Evolutionary conservation across 2,113 vertebrate genomes (phyloP).

Genomic region (Vicugna pacos): DNA sequence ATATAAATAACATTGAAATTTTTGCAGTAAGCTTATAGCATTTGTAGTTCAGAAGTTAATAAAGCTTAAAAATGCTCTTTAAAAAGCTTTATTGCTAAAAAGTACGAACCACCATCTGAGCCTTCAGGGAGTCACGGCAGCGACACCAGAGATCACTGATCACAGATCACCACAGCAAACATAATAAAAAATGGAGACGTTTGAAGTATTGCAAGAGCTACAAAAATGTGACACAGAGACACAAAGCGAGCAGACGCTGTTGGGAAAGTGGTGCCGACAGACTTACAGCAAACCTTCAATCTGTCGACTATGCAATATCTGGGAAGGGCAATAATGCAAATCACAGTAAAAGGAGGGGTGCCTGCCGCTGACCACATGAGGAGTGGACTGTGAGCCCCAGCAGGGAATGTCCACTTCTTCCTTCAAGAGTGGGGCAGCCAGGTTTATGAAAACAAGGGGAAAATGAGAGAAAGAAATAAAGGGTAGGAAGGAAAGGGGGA

Average conservation of each 20-base stretch:
- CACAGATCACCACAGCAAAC: not conserved
- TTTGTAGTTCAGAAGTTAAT: not conserved
- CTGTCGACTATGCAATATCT: not conserved
- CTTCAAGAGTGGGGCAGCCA: not conserved
- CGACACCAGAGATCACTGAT: not conserved
- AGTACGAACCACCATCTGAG: not conserved
- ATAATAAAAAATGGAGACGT: not conserved
- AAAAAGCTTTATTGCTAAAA: not conserved
- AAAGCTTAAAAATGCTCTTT: not conserved
- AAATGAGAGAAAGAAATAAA: not conserved
- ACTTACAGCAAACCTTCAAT: not conserved
- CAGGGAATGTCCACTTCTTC: not conserved
- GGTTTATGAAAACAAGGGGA: not conserved
- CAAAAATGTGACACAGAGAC: not conserved
- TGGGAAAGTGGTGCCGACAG: not conserved
- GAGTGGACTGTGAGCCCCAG: rapidly evolving
- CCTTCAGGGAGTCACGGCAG: not conserved
- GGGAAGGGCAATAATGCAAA: not conserved
- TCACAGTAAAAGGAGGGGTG: not conserved
- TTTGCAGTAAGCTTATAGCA: not conserved
- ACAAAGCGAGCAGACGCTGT: not conserved
- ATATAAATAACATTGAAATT: not conserved
- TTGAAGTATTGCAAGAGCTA: not conserved
- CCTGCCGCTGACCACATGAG: rapidly evolving
- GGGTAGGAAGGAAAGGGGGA: too few species aligned